phyloP scores from a whole-genome alignment of 2,888 invertebrate genomes.

The Neoscelio sp. region DNA sequence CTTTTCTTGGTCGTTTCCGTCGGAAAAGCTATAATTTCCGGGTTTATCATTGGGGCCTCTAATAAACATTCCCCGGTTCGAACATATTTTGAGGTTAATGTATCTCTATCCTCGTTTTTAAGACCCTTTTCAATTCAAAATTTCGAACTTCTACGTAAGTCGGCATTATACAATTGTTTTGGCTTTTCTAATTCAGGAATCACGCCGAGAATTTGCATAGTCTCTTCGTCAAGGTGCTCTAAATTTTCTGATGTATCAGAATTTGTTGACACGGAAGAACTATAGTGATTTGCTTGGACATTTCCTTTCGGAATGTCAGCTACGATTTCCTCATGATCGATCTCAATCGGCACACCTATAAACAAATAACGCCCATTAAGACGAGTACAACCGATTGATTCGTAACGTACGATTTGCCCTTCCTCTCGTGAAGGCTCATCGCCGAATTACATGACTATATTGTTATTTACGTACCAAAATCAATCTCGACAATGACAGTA shows the following conservation, averaged over 20 bases:
- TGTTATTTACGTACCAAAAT: too few relatives aligned
- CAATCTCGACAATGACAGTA: too few relatives aligned
- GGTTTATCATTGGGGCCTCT: background rate
- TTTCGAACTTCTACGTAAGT: background rate
- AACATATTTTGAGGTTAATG: background rate
- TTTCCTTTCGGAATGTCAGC: too few relatives aligned
- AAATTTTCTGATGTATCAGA: background rate
- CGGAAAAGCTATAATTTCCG: background rate
- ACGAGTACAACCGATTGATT: too few relatives aligned
- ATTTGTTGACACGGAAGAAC: too few relatives aligned
- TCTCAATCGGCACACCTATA: too few relatives aligned
- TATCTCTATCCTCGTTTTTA: conserved; percentile 8
- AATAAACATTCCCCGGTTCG: background rate
- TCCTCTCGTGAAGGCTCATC: conserved; percentile 9
- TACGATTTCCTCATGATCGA: too few relatives aligned
- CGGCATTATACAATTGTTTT: background rate
- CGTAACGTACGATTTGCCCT: conserved; percentile 13
- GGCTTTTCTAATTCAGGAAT: background rate
- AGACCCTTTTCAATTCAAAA: conserved; percentile 1
- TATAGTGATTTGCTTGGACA: too few relatives aligned
- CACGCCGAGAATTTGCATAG: background rate
- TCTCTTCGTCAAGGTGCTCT: background rate
- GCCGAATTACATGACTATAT: too few relatives aligned
- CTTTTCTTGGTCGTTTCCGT: conserved; percentile 5
- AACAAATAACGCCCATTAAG: too few relatives aligned